phyloP scores from a whole-genome alignment of 2,113 vertebrate genomes.

The Bombycilla garrulus region DNA sequence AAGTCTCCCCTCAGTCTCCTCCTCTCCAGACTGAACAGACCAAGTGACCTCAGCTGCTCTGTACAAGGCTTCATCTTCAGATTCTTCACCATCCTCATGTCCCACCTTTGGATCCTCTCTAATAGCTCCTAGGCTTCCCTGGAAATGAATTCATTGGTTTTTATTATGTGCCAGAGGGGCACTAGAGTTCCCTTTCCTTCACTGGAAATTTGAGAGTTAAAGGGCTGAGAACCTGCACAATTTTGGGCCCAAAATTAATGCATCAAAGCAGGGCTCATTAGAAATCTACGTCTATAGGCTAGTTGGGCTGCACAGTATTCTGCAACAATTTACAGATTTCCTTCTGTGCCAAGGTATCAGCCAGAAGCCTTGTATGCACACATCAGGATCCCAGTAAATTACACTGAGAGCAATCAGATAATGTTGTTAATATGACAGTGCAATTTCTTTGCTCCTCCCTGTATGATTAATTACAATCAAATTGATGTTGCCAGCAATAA shows the following conservation, averaged over 20 bases:
- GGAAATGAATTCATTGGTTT: neutral
- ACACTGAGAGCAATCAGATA: conserved; percentile 71
- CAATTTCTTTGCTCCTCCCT: conserved; percentile 70
- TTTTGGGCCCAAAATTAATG: neutral
- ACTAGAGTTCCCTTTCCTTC: neutral
- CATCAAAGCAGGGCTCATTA: neutral
- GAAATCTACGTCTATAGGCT: neutral
- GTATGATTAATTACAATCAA: conserved; percentile 80
- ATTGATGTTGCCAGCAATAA: conserved; percentile 78
- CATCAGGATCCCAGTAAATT: conserved; percentile 71
- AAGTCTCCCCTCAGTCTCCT: neutral
- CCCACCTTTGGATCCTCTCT: neutral
- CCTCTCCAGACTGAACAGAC: neutral
- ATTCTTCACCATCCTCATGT: too few species aligned
- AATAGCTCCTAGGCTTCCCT: neutral
- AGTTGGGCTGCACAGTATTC: neutral
- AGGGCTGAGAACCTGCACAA: neutral
- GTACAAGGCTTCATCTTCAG: neutral
- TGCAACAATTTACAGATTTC: neutral
- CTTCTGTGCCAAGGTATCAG: conserved; percentile 15
- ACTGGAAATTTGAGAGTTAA: neutral
- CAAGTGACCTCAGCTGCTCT: neutral
- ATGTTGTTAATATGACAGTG: conserved; percentile 64
- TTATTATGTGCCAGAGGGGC: neutral
- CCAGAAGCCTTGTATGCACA: conserved; percentile 41